Conservation (phyloP, 2,797 vertebrate genomes). For the Leucoraja ocellata region DNA sequence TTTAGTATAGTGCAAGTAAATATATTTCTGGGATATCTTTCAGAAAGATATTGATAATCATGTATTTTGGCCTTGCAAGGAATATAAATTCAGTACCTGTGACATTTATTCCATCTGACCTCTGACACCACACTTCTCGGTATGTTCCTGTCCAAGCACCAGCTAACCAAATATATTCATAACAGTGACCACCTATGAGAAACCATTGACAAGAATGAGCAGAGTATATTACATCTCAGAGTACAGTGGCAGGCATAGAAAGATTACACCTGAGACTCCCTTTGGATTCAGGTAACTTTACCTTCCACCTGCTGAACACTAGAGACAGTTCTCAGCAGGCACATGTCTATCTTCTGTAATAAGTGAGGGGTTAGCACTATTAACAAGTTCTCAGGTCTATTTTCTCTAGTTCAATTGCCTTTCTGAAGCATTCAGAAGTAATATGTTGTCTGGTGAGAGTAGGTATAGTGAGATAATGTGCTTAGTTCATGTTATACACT, state of each 20-base stretch:
- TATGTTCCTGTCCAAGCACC: slow-evolving; percentile 75
- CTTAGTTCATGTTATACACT: neutral
- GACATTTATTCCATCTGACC: slow-evolving; percentile 87
- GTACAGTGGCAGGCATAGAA: neutral
- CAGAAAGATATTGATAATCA: neutral
- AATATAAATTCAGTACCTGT: slow-evolving; percentile 68
- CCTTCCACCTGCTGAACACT: too few relatives aligned
- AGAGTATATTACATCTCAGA: neutral
- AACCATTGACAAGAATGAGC: neutral
- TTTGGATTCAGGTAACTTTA: neutral
- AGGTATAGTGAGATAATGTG: neutral
- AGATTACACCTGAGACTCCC: neutral
- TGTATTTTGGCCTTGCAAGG: too few relatives aligned
- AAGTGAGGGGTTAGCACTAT: neutral
- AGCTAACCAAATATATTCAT: slow-evolving; percentile 85
- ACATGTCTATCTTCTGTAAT: neutral
- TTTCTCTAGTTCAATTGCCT: neutral
- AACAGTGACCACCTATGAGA: slow-evolving; percentile 78
- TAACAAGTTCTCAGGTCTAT: neutral
- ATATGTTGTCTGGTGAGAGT: neutral
- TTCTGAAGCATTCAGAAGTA: neutral
- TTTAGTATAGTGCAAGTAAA: neutral
- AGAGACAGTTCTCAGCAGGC: neutral
- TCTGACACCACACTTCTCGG: slow-evolving; percentile 80
- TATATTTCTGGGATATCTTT: neutral